These are phyloP conservation scores for Meloe dianella DNA, from an alignment of 2,888 invertebrate genomes.

Conservation along the genomic window DNA sequence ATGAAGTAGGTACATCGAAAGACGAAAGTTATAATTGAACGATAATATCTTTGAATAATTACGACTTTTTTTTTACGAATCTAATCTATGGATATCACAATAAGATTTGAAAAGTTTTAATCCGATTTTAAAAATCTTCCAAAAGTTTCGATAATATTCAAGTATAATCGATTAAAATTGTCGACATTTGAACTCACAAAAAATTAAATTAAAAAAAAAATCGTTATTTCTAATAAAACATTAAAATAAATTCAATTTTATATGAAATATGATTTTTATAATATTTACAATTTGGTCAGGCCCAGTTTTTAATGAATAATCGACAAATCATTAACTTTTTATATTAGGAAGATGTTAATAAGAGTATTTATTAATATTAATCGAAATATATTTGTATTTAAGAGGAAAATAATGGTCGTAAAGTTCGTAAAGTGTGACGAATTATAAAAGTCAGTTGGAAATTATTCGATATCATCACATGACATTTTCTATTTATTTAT, in stretches of 20 bases:
- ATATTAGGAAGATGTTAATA: not conserved
- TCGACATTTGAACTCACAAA: not conserved
- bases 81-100: constrained; percentile 3
- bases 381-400: too few relatives aligned
- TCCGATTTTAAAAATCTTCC: not conserved
- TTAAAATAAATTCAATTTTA: too few relatives aligned
- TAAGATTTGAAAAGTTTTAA: not conserved
- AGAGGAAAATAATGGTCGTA: too few relatives aligned
- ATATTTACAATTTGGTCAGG: not conserved
- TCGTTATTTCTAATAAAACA: too few relatives aligned
- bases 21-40: constrained; percentile 7
- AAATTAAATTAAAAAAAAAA: too few relatives aligned
- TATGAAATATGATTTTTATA: too few relatives aligned
- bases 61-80: not conserved
- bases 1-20: not conserved
- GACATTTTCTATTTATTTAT: not conserved
- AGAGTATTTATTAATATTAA: too few relatives aligned
- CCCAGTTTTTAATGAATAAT: not conserved
- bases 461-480: not conserved
- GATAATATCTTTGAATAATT: not conserved
- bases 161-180: not conserved
- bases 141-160: not conserved
- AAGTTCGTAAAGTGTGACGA: too few relatives aligned
- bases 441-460: too few relatives aligned
- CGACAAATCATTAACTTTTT: not conserved